Percentiles rank a stretch among this genome's conserved stretches.
Evolutionary conservation across 2,888 invertebrate species (phyloP).

Genomic region (Schrankia costaestrigalis): DNA sequence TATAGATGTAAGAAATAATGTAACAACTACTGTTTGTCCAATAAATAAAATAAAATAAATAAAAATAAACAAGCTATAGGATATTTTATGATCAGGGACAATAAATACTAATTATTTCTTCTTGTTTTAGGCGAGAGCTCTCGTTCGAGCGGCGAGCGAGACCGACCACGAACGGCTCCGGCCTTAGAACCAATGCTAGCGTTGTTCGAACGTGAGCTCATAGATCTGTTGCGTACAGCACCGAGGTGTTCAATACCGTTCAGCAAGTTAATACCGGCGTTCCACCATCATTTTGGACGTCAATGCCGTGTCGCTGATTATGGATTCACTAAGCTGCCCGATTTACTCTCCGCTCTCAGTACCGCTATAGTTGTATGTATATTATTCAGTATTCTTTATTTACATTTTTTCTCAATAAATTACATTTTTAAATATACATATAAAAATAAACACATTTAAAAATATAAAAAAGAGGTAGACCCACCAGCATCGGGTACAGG

Average conservation of each 20-base stretch:
- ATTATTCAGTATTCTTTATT: neutral
- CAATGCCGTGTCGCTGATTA: constrained; percentile 98
- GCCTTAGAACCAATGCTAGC: constrained; percentile 85
- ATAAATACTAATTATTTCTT: no score
- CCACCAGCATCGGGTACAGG: no score
- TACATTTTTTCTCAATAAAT: no score
- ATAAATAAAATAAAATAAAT: no score
- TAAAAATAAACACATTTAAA: no score
- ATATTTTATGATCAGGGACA: no score
- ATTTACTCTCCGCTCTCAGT: constrained; percentile 93
- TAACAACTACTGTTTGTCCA: no score
- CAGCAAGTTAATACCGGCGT: constrained; percentile 91
- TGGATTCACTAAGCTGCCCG: constrained; percentile 96
- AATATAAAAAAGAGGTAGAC: no score
- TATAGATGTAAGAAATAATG: no score
- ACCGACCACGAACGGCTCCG: constrained; percentile 81
- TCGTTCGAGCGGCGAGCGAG: constrained; percentile 56
- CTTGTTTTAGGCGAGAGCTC: constrained; percentile 53
- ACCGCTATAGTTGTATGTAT: constrained; percentile 88
- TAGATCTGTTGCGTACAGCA: constrained; percentile 90
- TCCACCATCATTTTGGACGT: constrained; percentile 97
- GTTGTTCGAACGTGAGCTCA: constrained; percentile 92
- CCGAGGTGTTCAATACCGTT: constrained; percentile 89
- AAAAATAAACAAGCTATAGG: no score
- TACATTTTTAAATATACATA: no score